Conservation (phyloP, 2,113 vertebrate species). For the Leiothrix lutea region DNA sequence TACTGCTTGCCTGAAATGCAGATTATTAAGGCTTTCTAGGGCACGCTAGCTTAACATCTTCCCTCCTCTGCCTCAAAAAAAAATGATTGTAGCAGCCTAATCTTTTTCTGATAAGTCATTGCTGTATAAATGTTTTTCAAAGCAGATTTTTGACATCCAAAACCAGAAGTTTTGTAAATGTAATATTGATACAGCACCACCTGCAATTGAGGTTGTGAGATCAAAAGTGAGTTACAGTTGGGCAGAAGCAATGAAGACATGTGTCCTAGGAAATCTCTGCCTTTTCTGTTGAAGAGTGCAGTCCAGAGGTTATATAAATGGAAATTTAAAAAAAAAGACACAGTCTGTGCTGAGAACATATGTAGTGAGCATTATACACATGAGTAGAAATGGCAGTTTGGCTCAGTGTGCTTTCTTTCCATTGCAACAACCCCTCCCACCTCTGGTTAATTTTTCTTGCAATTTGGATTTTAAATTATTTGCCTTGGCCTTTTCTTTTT, state of each 20-base stretch:
- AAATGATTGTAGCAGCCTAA: background rate
- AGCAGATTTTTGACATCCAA: background rate
- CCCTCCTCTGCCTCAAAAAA: background rate
- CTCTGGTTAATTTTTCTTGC: background rate
- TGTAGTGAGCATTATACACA: background rate
- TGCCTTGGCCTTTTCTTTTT: background rate
- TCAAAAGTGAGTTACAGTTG: background rate
- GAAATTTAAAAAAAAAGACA: background rate
- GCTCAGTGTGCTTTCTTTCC: background rate
- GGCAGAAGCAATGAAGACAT: background rate
- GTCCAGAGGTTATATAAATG: background rate
- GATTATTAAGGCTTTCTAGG: background rate
- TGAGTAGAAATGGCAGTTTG: background rate
- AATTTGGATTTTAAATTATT: background rate
- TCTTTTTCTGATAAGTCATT: background rate
- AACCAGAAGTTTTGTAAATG: background rate
- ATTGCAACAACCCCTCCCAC: background rate
- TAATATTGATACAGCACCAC: accelerated
- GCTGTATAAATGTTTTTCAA: background rate
- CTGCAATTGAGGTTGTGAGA: background rate
- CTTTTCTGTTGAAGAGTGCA: background rate
- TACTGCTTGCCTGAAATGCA: background rate
- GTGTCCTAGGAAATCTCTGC: background rate
- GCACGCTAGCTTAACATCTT: background rate
- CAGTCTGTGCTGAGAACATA: background rate